Conservation (phyloP, 2,113 vertebrate species). For the Leptobrachium leishanense region DNA sequence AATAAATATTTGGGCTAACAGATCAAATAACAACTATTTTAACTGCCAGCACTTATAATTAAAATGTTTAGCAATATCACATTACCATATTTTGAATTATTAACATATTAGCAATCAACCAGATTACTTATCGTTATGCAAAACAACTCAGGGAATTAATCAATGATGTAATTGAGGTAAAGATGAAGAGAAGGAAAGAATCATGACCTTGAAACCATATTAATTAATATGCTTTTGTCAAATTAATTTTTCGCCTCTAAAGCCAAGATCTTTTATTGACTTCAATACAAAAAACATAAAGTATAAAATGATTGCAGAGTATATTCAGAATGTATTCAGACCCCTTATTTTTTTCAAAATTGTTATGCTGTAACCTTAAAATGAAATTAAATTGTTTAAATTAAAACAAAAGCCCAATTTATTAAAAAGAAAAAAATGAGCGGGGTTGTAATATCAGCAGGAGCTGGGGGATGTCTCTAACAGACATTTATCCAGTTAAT, state of each 20-base stretch:
- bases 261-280: not conserved
- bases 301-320: too few species aligned
- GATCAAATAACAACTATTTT: not conserved
- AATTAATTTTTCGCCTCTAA: not conserved
- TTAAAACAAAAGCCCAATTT: too few species aligned
- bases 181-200: not conserved
- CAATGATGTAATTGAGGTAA: not conserved
- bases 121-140: not conserved
- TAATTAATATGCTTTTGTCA: not conserved
- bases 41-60: not conserved
- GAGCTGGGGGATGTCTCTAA: too few species aligned
- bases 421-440: too few species aligned
- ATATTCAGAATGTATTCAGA: too few species aligned
- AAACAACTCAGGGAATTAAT: not conserved
- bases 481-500: too few species aligned
- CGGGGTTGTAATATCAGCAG: too few species aligned
- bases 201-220: not conserved
- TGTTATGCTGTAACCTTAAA: too few species aligned
- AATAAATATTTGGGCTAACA: not conserved
- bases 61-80: not conserved
- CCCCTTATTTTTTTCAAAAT: too few species aligned
- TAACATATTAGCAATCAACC: not conserved
- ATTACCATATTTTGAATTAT: not conserved
- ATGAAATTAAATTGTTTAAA: too few species aligned
- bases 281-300: not conserved